Evolutionary conservation across 2,797 vertebrate genomes (phyloP), one percentile per base, ranked within the genome.

Genomic region (Poecilia wingei): DNA sequence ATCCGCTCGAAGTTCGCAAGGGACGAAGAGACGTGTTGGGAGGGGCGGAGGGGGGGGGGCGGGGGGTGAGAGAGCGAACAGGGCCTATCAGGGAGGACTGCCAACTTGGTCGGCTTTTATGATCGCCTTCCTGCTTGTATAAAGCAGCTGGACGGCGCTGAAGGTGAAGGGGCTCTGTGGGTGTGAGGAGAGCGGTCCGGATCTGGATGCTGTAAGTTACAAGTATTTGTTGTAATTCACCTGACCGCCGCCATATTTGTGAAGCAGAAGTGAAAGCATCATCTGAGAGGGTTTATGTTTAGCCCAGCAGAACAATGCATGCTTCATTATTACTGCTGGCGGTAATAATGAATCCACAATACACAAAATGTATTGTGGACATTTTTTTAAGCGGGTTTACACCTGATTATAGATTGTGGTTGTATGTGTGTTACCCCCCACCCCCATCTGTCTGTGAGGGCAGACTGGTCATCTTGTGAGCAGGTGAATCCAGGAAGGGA

Each of bases 1-100:
- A 95, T 95, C 93, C 49, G 84, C 86, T 85, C 84, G 91, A 93
- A 94, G 89, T 91, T 90, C 85, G 77, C 70, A 20, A 18, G 20
- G 72, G 22, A n/a, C 33, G 12, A n/a, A 55, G 72, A 39, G 6
- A 61, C 28, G 31, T 14, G 55, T 12, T n/a, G 57, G 28, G 59
- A 61, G 64, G 64, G 31, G 31, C 31, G 31, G 3, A 39, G 36
- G 36, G 36, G 4, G 18, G 20, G 39, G 9, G 36, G 36, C 4
- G 4, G 18, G 20, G 39, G 9, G 74, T 14, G 66, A 36, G 76
- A 4, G 36, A 46, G 41, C 1, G 68, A 31, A 10, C 68, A 1
- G 2, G 41, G 49, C 68, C 51, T 78, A 78, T 71, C 76, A 71
- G 68, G 57, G 5, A 71, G 22, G 53, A 6, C 53, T 25, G 51